Evolutionary conservation across 1,140 invertebrate species (phyloP).

Genomic region (Holotrichia oblita): DNA sequence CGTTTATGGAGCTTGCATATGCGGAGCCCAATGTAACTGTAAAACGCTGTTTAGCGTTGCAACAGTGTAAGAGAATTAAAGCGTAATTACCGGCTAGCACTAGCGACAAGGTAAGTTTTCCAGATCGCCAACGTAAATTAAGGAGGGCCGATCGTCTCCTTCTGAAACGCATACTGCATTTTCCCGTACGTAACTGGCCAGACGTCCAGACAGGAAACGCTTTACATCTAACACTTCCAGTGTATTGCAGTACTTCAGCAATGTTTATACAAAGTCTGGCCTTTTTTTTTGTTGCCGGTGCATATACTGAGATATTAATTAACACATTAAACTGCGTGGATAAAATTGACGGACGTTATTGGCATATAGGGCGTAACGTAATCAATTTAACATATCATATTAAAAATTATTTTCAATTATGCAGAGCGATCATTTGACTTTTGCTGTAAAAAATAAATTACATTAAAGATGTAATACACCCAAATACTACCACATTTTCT

Average conservation of each 20-base stretch:
- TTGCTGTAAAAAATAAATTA: too few species aligned
- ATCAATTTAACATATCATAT: too few species aligned
- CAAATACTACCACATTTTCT: too few species aligned
- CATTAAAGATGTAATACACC: too few species aligned
- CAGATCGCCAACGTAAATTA: neutral
- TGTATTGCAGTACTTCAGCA: neutral
- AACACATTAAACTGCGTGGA: neutral
- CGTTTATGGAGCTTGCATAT: too few species aligned
- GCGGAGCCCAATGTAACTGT: slow-evolving; percentile 9
- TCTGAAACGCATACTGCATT: neutral
- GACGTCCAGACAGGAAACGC: slow-evolving; percentile 31
- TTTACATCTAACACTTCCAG: slow-evolving; percentile 3
- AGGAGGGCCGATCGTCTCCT: neutral
- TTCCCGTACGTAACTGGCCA: neutral
- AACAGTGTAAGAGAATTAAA: neutral
- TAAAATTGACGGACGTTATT: too few species aligned
- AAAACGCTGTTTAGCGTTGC: neutral
- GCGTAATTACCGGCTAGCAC: neutral
- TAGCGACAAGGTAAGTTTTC: slow-evolving; percentile 6
- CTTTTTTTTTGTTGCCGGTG: neutral
- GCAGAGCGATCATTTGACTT: too few species aligned
- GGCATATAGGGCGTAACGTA: too few species aligned
- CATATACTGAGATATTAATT: neutral
- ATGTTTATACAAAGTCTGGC: neutral
- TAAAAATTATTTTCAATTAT: too few species aligned